Evolutionary conservation across 2,797 vertebrate genomes (phyloP), one percentile per base, ranked within the genome.

Genomic region (Eleutherodactylus coqui): DNA sequence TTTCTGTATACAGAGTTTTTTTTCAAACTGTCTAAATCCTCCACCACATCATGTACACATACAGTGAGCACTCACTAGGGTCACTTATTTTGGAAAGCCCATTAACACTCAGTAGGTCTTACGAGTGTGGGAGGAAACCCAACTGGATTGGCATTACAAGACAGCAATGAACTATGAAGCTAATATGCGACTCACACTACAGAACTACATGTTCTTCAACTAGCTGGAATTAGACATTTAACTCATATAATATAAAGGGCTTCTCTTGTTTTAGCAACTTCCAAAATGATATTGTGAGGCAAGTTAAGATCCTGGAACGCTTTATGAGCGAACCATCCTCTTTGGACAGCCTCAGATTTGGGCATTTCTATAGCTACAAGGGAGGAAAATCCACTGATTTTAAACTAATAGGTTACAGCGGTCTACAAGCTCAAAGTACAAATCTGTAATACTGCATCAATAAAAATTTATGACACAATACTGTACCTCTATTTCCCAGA

Each of bases 91-190:
- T n/a, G n/a, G 34, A 24, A 70, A 70, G 67, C 36, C 21, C 16
- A 38, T 38, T 38, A 24, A 38, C 17, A 11, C 10, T 70, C 9
- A 24, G 9, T 69, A 24, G 34, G 58, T 38, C 24, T 69, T 21
- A 36, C 9, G 67, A 70, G 67, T n/a, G 67, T 70, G 32, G 67
- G 67, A 38, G 67, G 34, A 69, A 36, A 19, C 64, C 34, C 64
- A 38, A 34, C 64, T 69, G 64, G 67, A 70, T 70, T 17, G 9
- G 34, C 21, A 24, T 34, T 41, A 19, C 19, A 70, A 41, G 8
- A 36, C 67, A 38, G 67, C 19, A 38, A 21, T 38, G 36, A 32
- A 70, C 36, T 21, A 70, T 9, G 8, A 36, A 70, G 36, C 67
- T 70, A 70, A 70, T 3, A 41, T 70, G 67, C 36, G 34, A 24